Conservation (phyloP, 2,113 vertebrate species). For the Oxygymnocypris stewartii region DNA sequence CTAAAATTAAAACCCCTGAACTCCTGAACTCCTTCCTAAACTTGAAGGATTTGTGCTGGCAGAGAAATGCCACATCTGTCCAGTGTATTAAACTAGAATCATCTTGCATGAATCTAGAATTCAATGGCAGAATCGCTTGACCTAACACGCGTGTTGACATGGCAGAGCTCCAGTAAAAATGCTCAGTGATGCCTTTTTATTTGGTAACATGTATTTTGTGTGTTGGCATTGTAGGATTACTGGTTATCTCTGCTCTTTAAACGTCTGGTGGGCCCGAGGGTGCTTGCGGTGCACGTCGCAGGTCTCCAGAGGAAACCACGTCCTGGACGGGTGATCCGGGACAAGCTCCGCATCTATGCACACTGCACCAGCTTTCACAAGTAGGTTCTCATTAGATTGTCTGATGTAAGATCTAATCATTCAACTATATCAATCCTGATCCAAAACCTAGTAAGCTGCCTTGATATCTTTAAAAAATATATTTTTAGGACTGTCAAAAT, state of each 20-base stretch:
- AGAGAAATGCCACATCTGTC: conserved; percentile 20
- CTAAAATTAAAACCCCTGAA: conserved; percentile 25
- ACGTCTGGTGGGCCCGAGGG: conserved; percentile 89
- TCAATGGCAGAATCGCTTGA: conserved; percentile 31
- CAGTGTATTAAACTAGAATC: conserved; percentile 30
- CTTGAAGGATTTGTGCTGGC: conserved; percentile 16
- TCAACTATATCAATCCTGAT: neutral
- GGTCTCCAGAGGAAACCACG: conserved; percentile 92
- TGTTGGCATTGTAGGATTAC: conserved; percentile 84
- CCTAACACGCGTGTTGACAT: conserved; percentile 48
- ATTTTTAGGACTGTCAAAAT: neutral
- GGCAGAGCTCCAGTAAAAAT: conserved; percentile 35
- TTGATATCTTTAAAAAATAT: neutral
- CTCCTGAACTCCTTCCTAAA: neutral
- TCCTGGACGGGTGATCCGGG: conserved; percentile 89
- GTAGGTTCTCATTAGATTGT: conserved; percentile 67
- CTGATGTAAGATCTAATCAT: neutral
- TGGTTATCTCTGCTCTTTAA: conserved; percentile 97
- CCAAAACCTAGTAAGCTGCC: neutral
- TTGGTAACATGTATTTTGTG: conserved; percentile 31
- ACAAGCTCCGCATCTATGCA: conserved; percentile 96
- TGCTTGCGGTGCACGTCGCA: conserved; percentile 90
- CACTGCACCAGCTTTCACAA: conserved; percentile 95
- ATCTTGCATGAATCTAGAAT: conserved; percentile 28
- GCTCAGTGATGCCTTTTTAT: conserved; percentile 30